Evolutionary conservation across 2,888 invertebrate genomes (phyloP).

Genomic region (Mamestra brassicae): DNA sequence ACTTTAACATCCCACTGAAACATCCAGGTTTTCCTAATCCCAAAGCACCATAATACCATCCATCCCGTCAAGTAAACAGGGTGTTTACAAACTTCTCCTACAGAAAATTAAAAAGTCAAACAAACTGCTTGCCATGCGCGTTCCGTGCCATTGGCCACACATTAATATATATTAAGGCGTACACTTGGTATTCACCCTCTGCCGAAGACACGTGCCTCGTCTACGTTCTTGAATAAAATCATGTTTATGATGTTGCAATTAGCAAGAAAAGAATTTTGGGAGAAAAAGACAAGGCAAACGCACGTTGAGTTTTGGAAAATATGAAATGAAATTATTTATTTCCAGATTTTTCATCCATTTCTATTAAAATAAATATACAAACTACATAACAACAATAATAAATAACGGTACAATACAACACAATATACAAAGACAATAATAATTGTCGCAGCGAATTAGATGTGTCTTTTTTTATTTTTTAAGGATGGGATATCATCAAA

Average conservation of each 20-base stretch:
- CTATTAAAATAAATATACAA: too few species aligned
- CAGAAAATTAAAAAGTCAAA: slow-evolving; percentile 65
- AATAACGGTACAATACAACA: too few species aligned
- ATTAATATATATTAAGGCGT: slow-evolving; percentile 77
- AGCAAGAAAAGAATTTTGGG: slow-evolving; percentile 1
- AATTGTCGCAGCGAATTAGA: too few species aligned
- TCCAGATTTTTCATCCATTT: too few species aligned
- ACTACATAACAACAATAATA: too few species aligned
- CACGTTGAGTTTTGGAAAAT: background rate
- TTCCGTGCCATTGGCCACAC: slow-evolving; percentile 76
- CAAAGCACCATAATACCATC: background rate
- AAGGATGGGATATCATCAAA: too few species aligned
- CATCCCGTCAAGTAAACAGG: slow-evolving; percentile 26
- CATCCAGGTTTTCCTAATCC: background rate
- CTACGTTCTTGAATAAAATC: slow-evolving; percentile 55
- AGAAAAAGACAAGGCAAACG: background rate
- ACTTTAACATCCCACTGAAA: background rate
- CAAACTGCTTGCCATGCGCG: slow-evolving; percentile 67
- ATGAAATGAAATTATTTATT: too few species aligned
- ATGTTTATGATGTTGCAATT: slow-evolving; percentile 43
- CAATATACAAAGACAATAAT: too few species aligned
- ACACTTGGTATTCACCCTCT: slow-evolving; percentile 73
- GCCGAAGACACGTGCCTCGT: slow-evolving; percentile 63
- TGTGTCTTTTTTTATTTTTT: too few species aligned
- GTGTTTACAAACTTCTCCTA: slow-evolving; percentile 51